Evolutionary conservation across 1,140 invertebrate species (phyloP).

Genomic region (Oreohelix idahoensis): DNA sequence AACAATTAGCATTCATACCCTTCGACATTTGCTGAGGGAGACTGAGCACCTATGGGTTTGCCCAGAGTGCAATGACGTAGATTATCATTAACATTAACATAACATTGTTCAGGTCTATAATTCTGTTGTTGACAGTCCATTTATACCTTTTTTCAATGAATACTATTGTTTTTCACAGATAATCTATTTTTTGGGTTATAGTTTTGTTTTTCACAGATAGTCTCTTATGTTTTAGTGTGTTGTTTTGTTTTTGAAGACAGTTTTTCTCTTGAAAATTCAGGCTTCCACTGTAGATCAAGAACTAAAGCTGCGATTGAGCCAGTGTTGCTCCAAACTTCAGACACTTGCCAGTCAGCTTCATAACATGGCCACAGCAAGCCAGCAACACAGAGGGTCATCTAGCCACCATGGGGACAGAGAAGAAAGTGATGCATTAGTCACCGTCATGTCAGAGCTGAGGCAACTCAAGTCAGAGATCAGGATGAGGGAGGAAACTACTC

Average conservation of each 20-base stretch:
- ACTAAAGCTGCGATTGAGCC: neutral
- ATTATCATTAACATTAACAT: too few relatives aligned
- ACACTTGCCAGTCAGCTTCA: neutral
- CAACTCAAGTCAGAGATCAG: constrained; percentile 15
- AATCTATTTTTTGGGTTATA: too few relatives aligned
- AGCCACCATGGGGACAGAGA: neutral
- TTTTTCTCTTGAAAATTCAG: neutral
- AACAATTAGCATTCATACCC: too few relatives aligned
- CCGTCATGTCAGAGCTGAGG: constrained; percentile 18
- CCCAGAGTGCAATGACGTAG: too few relatives aligned
- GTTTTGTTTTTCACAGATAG: too few relatives aligned
- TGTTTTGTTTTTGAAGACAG: neutral
- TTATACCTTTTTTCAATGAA: too few relatives aligned
- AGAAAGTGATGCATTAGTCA: neutral
- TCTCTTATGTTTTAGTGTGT: too few relatives aligned
- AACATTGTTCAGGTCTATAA: too few relatives aligned
- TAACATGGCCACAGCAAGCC: neutral
- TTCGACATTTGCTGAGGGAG: too few relatives aligned
- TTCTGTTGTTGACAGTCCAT: too few relatives aligned
- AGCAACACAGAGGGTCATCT: neutral
- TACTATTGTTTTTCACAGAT: too few relatives aligned
- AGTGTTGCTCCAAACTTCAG: constrained; percentile 33
- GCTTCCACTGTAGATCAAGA: constrained; percentile 4
- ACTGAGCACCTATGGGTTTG: too few relatives aligned
- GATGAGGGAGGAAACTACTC: constrained; percentile 13